A percentile compares a stretch with the other conserved stretches of the same genome.
Conservation (phyloP, 2,113 vertebrate genomes). For the Loxodonta africana region DNA sequence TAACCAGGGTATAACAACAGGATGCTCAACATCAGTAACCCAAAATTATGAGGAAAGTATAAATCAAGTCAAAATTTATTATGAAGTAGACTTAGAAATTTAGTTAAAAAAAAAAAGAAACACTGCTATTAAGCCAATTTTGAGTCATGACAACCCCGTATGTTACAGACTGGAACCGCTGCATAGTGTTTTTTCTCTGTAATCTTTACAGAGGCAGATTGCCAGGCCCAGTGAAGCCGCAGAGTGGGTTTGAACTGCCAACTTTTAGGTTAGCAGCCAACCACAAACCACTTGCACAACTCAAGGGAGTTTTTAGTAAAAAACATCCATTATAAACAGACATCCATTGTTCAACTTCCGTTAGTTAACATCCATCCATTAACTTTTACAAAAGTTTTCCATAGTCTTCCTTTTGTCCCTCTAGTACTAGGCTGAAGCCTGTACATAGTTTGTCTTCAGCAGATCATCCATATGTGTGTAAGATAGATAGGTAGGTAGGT, state of each 20-base stretch:
- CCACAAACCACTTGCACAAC: too few species aligned
- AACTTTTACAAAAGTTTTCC: not conserved
- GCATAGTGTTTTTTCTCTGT: not conserved
- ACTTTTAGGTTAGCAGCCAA: not conserved
- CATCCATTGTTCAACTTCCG: not conserved
- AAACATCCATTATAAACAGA: not conserved
- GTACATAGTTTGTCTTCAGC: not conserved
- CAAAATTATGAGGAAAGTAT: not conserved
- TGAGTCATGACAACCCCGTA: not conserved
- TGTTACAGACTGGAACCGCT: not conserved
- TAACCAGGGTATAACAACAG: not conserved
- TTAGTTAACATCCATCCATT: not conserved
- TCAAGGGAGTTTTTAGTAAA: not conserved
- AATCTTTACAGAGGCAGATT: too few species aligned
- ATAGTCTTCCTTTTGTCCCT: not conserved
- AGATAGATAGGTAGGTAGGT: too few species aligned
- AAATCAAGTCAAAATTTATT: not conserved
- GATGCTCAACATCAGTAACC: not conserved
- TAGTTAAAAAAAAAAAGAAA: not conserved
- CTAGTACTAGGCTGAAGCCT: not conserved
- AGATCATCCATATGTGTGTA: not conserved
- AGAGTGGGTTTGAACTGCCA: not conserved
- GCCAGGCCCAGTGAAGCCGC: not conserved
- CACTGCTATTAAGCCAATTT: not conserved
- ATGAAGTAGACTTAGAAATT: not conserved